Evolutionary conservation across 2,888 invertebrate genomes (phyloP), one percentile per base, ranked within the genome.

Genomic region (Drosophila lacicola): DNA sequence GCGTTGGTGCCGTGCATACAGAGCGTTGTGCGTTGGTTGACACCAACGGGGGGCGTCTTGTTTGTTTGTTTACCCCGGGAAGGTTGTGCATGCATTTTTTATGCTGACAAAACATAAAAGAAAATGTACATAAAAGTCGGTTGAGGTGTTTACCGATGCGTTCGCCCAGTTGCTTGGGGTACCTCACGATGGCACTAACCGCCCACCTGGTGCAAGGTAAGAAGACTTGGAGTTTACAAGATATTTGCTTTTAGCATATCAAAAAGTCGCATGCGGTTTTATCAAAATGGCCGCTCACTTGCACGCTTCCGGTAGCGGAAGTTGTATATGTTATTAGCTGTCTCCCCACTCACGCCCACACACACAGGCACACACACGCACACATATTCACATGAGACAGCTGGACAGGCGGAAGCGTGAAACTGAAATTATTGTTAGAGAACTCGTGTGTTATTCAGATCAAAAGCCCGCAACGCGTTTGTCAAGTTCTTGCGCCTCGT

Each of bases 101-200:
- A 82, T 78, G 82, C 82, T 82, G 82, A 82, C 82, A 83, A 82
- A 73, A 82, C 82, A 83, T 82, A 82, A 83, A 83, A 78, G 76
- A 75, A 81, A 80, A 82, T 74, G 76, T 78, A 82, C 82, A 82
- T 82, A 84, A 83, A 83, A 80, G 84, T 80, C 84, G 84, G 69
- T 74, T 67, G 78, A 80, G 78, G 82, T 83, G 85, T 83, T 83
- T 84, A 79, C 85, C 72, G 85, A 83, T 80, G 85, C 82, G 67
- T 81, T 84, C 70, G 82, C 80, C 67, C 70, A 72, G 70, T 67
- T 82, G 76, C 75, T 70, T 65, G 45, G 62, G 70, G 62, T 29
- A 8, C 29, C 8, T 8, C 2, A 8, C 29, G 29, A 8, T 2
- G 8, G 8, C 29, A 2, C 19, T 33, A 17, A n/a, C 19, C 39